Conservation (phyloP, 2,113 vertebrate genomes). For the Balaeniceps rex region DNA sequence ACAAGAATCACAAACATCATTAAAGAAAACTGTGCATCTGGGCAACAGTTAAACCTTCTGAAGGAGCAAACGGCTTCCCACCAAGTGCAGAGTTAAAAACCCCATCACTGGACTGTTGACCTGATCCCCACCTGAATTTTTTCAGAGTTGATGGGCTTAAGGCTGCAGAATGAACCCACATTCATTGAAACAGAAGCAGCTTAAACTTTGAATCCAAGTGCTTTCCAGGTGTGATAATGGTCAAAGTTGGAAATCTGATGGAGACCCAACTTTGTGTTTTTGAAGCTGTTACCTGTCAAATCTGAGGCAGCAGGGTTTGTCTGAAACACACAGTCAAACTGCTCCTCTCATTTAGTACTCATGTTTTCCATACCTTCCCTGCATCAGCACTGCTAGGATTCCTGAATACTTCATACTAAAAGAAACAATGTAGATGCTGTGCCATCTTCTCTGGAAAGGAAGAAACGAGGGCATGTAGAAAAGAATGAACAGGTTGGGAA, state of each 20-base stretch:
- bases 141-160: neutral
- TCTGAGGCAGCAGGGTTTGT: neutral
- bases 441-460: neutral
- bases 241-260: neutral
- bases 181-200: neutral
- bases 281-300: neutral
- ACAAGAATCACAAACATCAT: neutral
- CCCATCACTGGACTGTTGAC: neutral
- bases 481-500: neutral
- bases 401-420: neutral
- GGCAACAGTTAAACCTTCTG: neutral
- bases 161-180: neutral
- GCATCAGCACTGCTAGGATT: neutral
- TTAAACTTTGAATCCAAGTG: neutral
- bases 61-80: neutral
- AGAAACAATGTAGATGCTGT: neutral
- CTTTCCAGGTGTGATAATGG: neutral
- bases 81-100: neutral
- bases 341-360: neutral
- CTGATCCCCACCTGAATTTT: neutral
- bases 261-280: neutral
- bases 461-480: rapidly evolving
- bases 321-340: neutral
- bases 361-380: neutral
- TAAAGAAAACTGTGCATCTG: neutral